Conservation (phyloP, 2,113 vertebrate species). For the Dissostichus mawsoni region DNA sequence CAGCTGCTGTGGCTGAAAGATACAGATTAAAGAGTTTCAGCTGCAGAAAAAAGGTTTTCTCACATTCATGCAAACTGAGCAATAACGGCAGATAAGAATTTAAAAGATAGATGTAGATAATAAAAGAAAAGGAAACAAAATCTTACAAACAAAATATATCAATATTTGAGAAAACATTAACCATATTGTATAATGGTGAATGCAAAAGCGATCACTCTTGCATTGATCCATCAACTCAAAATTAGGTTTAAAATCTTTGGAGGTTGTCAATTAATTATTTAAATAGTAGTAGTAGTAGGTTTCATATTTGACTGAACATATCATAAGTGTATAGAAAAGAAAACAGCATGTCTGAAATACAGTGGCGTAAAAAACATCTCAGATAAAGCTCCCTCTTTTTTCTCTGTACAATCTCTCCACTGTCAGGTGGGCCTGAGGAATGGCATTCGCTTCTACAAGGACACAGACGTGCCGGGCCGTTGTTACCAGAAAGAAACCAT, state of each 20-base stretch:
- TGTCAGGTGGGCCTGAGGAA: slow-evolving; percentile 85
- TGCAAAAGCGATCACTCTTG: not conserved
- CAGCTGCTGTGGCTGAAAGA: slow-evolving; percentile 1
- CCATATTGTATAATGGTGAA: too few species aligned
- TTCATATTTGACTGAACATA: not conserved
- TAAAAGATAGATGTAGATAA: too few species aligned
- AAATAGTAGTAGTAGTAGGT: too few species aligned
- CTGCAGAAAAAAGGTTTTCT: not conserved
- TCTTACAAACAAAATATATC: not conserved
- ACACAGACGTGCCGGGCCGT: slow-evolving; percentile 88
- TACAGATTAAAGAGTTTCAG: not conserved
- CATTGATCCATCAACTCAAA: not conserved
- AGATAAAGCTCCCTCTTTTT: not conserved
- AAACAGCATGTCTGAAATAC: not conserved
- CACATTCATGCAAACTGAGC: not conserved
- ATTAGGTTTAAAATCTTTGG: not conserved
- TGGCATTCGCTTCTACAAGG: slow-evolving; percentile 88
- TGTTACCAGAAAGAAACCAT: slow-evolving; percentile 89
- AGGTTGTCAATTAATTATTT: not conserved
- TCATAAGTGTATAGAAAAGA: not conserved
- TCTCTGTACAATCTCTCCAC: not conserved
- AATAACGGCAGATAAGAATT: not conserved
- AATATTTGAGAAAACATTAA: too few species aligned
- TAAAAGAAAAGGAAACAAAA: not conserved
- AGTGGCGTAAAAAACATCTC: too few species aligned